Evolutionary conservation across 2,113 vertebrate genomes (phyloP), one percentile per base, ranked within the genome.

Genomic region (Myodes glareolus): DNA sequence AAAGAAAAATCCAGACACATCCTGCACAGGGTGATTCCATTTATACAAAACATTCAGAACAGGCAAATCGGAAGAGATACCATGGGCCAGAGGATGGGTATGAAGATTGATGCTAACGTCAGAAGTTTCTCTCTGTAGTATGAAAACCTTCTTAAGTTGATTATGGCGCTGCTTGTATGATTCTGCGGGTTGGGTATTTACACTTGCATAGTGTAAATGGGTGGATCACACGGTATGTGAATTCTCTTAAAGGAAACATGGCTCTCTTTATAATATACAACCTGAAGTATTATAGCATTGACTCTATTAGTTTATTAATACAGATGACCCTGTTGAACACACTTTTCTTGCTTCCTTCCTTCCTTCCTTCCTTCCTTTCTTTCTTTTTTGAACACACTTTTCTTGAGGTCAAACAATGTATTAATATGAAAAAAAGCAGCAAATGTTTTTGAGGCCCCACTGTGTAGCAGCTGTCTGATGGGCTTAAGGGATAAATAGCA

Each of bases 361-460:
- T 52, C 14, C 50, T 52, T 52, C 14, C 84, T 72, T 65, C 67
- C 75, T 95, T 75, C 17, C 55, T 55, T 55, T 55, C 52, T 55
- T 55, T 52, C 52, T 52, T 55, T 55, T 58, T 6, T 87, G 19
- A 65, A 91, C 14, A 27, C 52, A 31, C 13, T 88, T 73, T 65
- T 73, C 75, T 95, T 75, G 12, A 85, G n/a, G 36, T 13, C 55
- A 91, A 68, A 42, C 42, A 75, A 88, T 88, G 77, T 80, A 78
- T 87, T 31, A 58, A 72, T 61, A 81, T 25, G 92, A 76, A 94
- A 63, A 39, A 93, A 93, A 72, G 76, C 61, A 65, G 33, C n/a
- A 81, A 89, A 17, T 72, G 25, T 21, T 92, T 93, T 68, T 89
- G 77, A 86, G 88, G 27, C n/a, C 55, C 76, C 21, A 5, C 61